phyloP scores from a whole-genome alignment of 2,888 invertebrate genomes.

The Mesochorus sp. region DNA sequence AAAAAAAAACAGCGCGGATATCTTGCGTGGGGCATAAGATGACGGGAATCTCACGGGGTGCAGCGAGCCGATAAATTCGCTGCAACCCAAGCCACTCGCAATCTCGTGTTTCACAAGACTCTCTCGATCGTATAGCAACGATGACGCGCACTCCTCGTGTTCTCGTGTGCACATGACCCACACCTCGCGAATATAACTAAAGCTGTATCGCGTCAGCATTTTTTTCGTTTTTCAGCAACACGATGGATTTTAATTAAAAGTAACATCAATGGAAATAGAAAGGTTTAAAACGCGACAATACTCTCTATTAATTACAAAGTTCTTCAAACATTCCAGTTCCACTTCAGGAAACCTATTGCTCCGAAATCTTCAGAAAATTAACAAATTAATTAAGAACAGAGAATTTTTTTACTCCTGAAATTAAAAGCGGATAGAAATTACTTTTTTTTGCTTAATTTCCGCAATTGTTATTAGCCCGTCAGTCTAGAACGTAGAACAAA shows the following conservation, averaged over 20 bases:
- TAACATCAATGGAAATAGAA: neutral
- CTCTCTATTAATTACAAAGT: no score
- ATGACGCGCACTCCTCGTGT: conserved; percentile 42
- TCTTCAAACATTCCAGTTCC: no score
- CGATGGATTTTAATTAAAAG: neutral
- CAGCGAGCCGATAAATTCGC: conserved; percentile 79
- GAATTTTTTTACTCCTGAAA: no score
- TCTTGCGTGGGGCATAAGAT: conserved; percentile 63
- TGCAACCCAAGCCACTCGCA: conserved; percentile 79
- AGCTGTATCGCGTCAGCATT: conserved; percentile 29
- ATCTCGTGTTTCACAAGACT: conserved; percentile 64
- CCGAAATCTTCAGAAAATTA: no score
- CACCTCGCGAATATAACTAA: conserved; percentile 32
- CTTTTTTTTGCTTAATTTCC: no score
- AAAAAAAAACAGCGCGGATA: neutral
- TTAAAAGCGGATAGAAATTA: no score
- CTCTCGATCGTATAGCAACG: conserved; percentile 55
- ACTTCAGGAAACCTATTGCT: no score
- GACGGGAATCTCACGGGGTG: conserved; percentile 75
- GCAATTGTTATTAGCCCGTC: no score
- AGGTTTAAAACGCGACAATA: neutral
- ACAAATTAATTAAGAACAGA: no score
- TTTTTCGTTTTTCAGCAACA: conserved; percentile 10
- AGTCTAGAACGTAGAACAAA: no score
- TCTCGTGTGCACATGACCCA: conserved; percentile 42